A percentile compares a stretch with the other conserved stretches of the same genome.
These are phyloP conservation scores for Todus mexicanus DNA, from an alignment of 2,797 vertebrate species.

Conservation along the genomic window DNA sequence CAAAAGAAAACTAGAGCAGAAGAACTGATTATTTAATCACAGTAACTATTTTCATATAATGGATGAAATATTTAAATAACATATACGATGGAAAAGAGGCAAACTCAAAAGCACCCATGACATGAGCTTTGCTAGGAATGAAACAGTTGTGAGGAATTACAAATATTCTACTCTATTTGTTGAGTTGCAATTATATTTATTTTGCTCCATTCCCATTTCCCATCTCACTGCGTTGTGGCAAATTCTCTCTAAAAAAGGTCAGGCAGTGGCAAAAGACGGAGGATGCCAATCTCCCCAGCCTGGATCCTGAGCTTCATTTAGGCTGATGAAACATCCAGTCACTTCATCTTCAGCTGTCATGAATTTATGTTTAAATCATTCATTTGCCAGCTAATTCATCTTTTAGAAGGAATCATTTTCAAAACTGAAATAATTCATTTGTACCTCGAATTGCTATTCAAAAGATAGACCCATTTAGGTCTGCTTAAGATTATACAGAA, in stretches of 20 bases:
- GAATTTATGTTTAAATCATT: not conserved
- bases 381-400: not conserved
- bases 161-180: not conserved
- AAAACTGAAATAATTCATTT: constrained; percentile 31
- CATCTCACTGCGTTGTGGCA: not conserved
- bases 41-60: constrained; percentile 8
- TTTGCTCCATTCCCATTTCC: not conserved
- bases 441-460: not conserved
- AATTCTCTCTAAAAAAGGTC: not conserved
- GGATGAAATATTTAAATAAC: constrained; percentile 28
- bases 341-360: not conserved
- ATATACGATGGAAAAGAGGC: not conserved
- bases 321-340: not conserved
- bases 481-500: constrained; percentile 41
- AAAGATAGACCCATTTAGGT: not conserved
- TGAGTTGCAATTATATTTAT: not conserved
- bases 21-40: not conserved
- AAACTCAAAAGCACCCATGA: not conserved
- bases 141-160: not conserved
- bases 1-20: constrained; percentile 29
- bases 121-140: not conserved
- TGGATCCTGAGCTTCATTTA: not conserved
- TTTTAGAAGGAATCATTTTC: not conserved
- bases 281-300: not conserved
- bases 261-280: not conserved